These are phyloP conservation scores for Atopsyche davidsoni DNA, from an alignment of 1,140 invertebrate genomes.

Conservation along the genomic window DNA sequence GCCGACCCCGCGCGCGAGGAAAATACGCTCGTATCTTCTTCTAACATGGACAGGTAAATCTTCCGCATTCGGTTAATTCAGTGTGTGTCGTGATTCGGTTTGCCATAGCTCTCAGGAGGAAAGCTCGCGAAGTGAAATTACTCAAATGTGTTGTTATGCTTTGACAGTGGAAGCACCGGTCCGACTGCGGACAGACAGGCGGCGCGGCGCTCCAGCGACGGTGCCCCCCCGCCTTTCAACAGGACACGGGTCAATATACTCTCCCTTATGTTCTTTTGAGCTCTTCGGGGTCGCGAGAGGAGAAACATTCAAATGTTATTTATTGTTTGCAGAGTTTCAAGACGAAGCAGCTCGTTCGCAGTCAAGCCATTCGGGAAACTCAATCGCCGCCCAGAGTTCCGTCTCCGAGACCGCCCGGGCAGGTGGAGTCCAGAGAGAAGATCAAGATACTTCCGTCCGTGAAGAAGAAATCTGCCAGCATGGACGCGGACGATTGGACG, in stretches of 20 bases:
- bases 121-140: too few species aligned
- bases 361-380: constrained; percentile 83
- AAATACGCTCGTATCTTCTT: too few species aligned
- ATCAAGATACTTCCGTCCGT: constrained; percentile 10
- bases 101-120: too few species aligned
- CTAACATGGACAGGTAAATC: too few species aligned
- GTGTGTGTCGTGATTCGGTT: too few species aligned
- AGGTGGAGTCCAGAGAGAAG: constrained; percentile 21
- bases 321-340: constrained; percentile 56
- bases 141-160: too few species aligned
- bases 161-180: not conserved
- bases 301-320: constrained; percentile 4
- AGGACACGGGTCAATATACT: constrained; percentile 18
- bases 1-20: too few species aligned
- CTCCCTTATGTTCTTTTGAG: not conserved
- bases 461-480: constrained; percentile 24
- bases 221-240: constrained; percentile 21
- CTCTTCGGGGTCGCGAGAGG: not conserved
- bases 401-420: constrained; percentile 47
- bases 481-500: constrained; percentile 22
- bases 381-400: constrained; percentile 74
- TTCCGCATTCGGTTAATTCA: too few species aligned
- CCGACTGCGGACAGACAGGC: not conserved
- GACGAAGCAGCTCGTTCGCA: constrained; percentile 77
- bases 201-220: constrained; percentile 20